Percentiles rank a stretch among this genome's conserved stretches.
These are phyloP conservation scores for Carduelis carduelis DNA, from an alignment of 2,797 vertebrate species.

Conservation along the genomic window DNA sequence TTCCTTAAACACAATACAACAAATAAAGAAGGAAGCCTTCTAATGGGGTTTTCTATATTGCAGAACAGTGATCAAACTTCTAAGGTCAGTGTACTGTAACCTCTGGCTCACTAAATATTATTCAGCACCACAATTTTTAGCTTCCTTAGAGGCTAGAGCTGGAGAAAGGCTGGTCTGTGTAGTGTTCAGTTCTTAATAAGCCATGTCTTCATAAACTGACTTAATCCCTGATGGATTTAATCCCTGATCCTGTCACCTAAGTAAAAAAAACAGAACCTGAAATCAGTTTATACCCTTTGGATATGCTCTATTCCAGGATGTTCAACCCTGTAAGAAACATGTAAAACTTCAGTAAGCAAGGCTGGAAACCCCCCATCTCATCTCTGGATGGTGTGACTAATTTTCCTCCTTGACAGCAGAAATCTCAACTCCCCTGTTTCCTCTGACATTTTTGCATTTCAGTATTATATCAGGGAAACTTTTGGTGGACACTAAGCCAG, in stretches of 20 bases:
- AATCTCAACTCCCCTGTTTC: not conserved
- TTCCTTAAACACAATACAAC: not conserved
- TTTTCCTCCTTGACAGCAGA: not conserved
- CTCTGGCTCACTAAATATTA: not conserved
- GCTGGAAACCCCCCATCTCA: not conserved
- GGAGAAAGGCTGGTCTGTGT: not conserved
- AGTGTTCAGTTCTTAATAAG: not conserved
- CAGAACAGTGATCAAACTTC: not conserved
- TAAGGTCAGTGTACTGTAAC: not conserved
- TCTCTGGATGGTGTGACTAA: not conserved
- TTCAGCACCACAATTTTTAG: not conserved
- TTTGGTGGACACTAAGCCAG: not conserved
- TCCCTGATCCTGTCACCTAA: not conserved
- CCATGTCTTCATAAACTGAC: not conserved
- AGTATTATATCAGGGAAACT: not conserved
- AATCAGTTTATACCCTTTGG: not conserved
- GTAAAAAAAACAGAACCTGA: not conserved
- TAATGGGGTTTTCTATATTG: not conserved
- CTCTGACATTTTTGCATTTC: not conserved
- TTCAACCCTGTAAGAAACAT: not conserved
- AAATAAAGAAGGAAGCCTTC: not conserved
- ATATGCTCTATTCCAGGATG: not conserved
- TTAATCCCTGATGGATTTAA: not conserved
- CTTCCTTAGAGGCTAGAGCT: not conserved
- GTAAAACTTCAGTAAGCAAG: not conserved